Conservation (phyloP, 2,113 vertebrate genomes). For the Poecile atricapillus region DNA sequence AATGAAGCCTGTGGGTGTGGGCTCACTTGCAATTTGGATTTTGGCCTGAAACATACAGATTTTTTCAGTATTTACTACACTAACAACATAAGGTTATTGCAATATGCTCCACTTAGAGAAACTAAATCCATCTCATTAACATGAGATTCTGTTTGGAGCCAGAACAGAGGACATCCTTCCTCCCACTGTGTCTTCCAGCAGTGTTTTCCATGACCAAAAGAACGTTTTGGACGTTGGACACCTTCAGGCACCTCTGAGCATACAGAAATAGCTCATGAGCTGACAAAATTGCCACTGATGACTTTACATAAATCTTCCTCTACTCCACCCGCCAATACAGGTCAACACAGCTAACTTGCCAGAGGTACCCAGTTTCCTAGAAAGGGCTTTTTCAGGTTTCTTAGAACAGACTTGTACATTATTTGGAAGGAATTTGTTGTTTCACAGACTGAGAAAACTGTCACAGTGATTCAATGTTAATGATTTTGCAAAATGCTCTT, state of each 20-base stretch:
- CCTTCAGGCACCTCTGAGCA: neutral
- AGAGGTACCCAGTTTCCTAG: neutral
- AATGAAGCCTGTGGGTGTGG: neutral
- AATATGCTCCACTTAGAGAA: rapidly evolving
- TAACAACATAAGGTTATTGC: neutral
- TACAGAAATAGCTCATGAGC: neutral
- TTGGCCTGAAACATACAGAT: neutral
- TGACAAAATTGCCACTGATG: neutral
- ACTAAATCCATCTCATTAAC: neutral
- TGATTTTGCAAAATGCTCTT: rapidly evolving
- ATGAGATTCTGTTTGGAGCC: neutral
- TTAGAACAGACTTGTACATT: neutral
- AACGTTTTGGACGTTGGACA: neutral
- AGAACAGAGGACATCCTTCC: neutral
- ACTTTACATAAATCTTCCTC: neutral
- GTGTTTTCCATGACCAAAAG: neutral
- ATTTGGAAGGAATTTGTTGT: neutral
- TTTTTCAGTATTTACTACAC: neutral
- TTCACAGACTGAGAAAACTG: neutral
- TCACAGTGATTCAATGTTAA: neutral
- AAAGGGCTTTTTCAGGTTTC: neutral
- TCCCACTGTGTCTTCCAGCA: rapidly evolving
- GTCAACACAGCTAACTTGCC: neutral
- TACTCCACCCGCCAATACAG: neutral
- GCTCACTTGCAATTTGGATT: neutral